phyloP scores from a whole-genome alignment of 2,113 vertebrate species.

The Gasterosteus aculeatus region DNA sequence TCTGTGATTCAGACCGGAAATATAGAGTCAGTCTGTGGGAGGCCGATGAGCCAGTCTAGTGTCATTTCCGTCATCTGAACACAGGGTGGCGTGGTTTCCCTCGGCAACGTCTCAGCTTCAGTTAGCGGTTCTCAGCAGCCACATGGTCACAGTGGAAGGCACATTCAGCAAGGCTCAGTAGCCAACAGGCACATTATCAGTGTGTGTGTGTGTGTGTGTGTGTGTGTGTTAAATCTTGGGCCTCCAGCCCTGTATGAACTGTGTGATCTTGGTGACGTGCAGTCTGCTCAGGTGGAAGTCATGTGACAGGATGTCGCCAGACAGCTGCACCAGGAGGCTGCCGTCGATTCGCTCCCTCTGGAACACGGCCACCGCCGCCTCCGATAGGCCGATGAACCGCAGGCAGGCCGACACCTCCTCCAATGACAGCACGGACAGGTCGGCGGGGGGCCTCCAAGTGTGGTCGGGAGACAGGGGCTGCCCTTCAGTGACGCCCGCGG shows the following conservation, averaged over 20 bases:
- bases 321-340: conserved; percentile 96
- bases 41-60: conserved; percentile 23
- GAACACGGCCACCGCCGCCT: conserved; percentile 92
- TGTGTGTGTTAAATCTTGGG: conserved; percentile 87
- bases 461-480: conserved; percentile 69
- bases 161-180: conserved; percentile 70
- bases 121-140: conserved; percentile 59
- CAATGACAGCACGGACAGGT: conserved; percentile 91
- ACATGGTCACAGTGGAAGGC: conserved; percentile 73
- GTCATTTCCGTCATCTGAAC: conserved; percentile 51
- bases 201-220: conserved; percentile 14
- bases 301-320: conserved; percentile 95
- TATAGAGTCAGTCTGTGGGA: conserved; percentile 28
- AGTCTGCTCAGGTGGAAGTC: conserved; percentile 97
- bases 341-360: conserved; percentile 95
- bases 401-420: conserved; percentile 95
- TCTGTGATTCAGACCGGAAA: conserved; percentile 63
- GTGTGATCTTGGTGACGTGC: conserved; percentile 98
- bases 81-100: conserved; percentile 63
- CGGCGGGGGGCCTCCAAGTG: conserved; percentile 90
- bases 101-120: conserved; percentile 50
- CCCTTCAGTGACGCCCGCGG: conserved; percentile 75
- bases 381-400: conserved; percentile 95
- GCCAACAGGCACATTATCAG: conserved; percentile 68
- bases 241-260: conserved; percentile 99